A percentile compares a stretch with the other conserved stretches of the same genome.
These are phyloP conservation scores for Epiblema foenella DNA, from an alignment of 2,888 invertebrate genomes.

Conservation along the genomic window DNA sequence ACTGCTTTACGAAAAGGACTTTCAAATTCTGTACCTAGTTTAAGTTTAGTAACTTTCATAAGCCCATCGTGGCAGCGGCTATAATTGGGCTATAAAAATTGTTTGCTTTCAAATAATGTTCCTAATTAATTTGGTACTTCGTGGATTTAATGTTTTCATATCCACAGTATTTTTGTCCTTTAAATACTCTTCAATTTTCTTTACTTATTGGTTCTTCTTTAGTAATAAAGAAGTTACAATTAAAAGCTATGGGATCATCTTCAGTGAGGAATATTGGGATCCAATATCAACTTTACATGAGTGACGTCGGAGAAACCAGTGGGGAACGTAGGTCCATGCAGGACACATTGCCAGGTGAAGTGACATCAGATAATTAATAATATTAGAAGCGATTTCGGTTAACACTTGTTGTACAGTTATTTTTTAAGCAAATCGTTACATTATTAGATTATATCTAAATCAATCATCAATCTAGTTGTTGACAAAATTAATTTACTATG, in stretches of 20 bases:
- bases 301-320: not conserved
- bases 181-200: not conserved
- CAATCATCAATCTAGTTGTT: no score
- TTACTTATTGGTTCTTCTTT: not conserved
- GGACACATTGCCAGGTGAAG: no score
- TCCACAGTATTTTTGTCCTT: not conserved
- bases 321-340: no score
- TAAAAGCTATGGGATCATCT: no score
- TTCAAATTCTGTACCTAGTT: conserved; percentile 39
- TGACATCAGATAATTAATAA: no score
- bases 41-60: conserved; percentile 30
- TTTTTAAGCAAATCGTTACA: no score
- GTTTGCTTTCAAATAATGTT: not conserved
- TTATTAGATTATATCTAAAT: no score
- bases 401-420: no score
- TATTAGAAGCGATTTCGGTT: no score
- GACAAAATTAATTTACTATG: no score
- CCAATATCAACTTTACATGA: not conserved
- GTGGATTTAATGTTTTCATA: not conserved
- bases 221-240: not conserved
- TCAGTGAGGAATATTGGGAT: not conserved
- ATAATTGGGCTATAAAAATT: conserved; percentile 29
- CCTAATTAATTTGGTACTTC: not conserved
- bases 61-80: conserved; percentile 25
- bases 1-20: conserved; percentile 29